Base-by-base conservation (phyloP, 1,140 invertebrate species). In the Hermetia illucens region DNA sequence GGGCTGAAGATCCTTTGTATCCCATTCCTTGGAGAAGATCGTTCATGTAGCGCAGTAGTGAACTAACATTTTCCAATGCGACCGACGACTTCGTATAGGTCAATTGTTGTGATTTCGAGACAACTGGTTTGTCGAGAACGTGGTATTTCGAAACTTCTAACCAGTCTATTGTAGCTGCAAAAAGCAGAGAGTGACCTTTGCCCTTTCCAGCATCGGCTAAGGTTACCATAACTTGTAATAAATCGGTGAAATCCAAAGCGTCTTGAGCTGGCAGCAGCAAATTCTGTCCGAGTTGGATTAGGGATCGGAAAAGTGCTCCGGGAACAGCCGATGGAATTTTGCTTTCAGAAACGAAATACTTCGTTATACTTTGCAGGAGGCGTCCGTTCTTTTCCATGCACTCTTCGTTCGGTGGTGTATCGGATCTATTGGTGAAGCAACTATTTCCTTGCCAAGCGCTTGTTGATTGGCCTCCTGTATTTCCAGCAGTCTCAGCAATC, bases 101-200 rank as follows among this genome's bases (percentile, higher is more conserved):
- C 2, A 21, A 30, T 12, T 34, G 5, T 39, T 63, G 55, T 4
- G 64, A 68, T 61, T 69, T 70, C 51, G 68, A 65, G 36, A 67
- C 50, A 40, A 62, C 61, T 40, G 75, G 68, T 44, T 72, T 70
- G 41, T 75, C 65, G 19, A 61, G 52, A 0, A 78, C 46, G 47
- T 76, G 69, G 21, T 67, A 53, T 50, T 74, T 74, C 36, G 77
- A 80, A 5, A 76, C 48, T 41, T 79, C 72, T 4, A 94, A 65
- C 88, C 89, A 94, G 17, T 70, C 62, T 5, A 79, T 72, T 0
- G 81, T 75, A 4, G 85, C 81, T 43, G 79, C 75, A 50, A 94
- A 90, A 4, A 94, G 56, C 16, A 75, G 64, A 2, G 74, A 58
- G 59, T 94, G 88, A 1, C 88, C 84, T 25, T 69, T 68, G 18